Percentiles rank a stretch among this genome's conserved stretches.
Conservation (phyloP, 2,888 invertebrate genomes). For the Aphrophora alni region DNA sequence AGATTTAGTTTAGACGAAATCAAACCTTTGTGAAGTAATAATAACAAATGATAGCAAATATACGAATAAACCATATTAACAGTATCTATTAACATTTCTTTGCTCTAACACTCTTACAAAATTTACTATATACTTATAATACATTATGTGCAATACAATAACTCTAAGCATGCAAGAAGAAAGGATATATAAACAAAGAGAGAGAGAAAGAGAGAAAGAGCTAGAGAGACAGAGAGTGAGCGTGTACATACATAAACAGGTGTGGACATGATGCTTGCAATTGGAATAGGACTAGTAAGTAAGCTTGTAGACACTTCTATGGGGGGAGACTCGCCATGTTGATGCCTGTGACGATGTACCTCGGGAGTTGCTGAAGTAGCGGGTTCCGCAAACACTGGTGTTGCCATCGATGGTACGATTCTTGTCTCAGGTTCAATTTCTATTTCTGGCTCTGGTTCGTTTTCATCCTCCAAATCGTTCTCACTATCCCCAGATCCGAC, state of each 20-base stretch:
- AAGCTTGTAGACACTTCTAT: constrained; percentile 38
- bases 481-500: constrained; percentile 47
- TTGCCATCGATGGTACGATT: constrained; percentile 37
- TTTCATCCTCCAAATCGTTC: constrained; percentile 36
- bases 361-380: constrained; percentile 40
- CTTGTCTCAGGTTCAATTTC: constrained; percentile 55
- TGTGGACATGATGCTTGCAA: constrained; percentile 49
- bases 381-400: constrained; percentile 44
- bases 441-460: constrained; percentile 56
- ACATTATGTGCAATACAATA: neutral
- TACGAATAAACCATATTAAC: too few species aligned
- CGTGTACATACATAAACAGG: constrained; percentile 51
- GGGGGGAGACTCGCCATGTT: constrained; percentile 57
- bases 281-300: constrained; percentile 37
- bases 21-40: too few species aligned
- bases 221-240: neutral
- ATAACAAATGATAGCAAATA: too few species aligned
- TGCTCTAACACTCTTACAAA: too few species aligned
- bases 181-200: neutral
- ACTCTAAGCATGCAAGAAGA: neutral
- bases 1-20: too few species aligned
- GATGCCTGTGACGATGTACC: constrained; percentile 59
- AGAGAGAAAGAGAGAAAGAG: neutral
- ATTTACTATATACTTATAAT: neutral
- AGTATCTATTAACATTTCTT: too few species aligned